Base-by-base conservation (phyloP, 2,113 vertebrate genomes). In the Hystrix brachyura region DNA sequence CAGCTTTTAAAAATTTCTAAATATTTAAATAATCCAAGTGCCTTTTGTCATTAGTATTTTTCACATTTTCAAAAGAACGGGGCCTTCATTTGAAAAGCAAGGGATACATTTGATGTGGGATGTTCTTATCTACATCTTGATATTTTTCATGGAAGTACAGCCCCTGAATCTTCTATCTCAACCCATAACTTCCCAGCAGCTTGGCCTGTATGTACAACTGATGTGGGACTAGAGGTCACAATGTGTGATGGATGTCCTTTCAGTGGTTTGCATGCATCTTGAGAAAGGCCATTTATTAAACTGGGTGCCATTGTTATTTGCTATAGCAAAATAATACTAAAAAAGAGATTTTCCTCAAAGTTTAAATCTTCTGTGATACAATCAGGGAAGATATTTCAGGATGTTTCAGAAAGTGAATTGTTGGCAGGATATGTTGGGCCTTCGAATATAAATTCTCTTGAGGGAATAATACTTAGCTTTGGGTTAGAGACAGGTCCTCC, bases 401-500 rank as follows among this genome's bases (percentile, higher is more conserved):
- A 71, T 55, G 9, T 96, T 90, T 85, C 55, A 87, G 91, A 84
- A 79, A 86, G 46, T 25, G 32, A 92, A 55, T 96, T 55, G 23
- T 92, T 86, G 80, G 64, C 46, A 89, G 53, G 55, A 51, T 87
- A 32, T 81, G 19, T 46, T 85, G 80, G 59, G 17, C 62, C 38
- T 91, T 87, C 29, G 5, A 91, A 27, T 88, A 27, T 95, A 57
- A 67, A 32, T 96, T 96, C 76, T 92, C 43, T 60, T 79, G 51
- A 87, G 71, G 55, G 48, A 90, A 87, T 51, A 94, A 69, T 85
- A 25, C 67, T 94, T 87, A 43, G 27, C 59, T 96, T 94, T 88
- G 83, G 86, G 78, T 94, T 95, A 55, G 88, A 94, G 90, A 95
- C 84, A 8, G 14, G 85, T 74, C 60, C 69, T 98, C 82, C 3